Base-by-base conservation (phyloP, 2,113 vertebrate species). In the Osmerus mordax region DNA sequence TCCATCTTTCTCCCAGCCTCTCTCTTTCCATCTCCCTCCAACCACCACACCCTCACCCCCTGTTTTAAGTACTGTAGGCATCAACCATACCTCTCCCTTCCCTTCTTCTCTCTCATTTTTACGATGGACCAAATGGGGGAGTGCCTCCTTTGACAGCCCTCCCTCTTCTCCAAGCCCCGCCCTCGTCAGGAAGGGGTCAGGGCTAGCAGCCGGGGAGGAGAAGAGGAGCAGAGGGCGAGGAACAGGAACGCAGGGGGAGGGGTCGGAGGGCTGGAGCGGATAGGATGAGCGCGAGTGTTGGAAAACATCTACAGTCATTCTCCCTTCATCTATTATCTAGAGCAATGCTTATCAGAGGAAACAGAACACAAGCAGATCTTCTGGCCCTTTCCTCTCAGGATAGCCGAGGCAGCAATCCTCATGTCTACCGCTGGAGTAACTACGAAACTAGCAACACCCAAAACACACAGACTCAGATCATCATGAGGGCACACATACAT, bases 71-170 rank as follows among this genome's bases (percentile, higher is more conserved):
- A 19, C n/a, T 18, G 23, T 25, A 13, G 18, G 12, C 60, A 12
- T 14, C 63, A 29, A 21, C 12, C 60, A 13, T 12, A 21, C 60
- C 5, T 47, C 19, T 62, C 60, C 7, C 18, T n/a, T 28, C 62
- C 18, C 16, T 29, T 18, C 28, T 32, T 29, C 62, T 64, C 59
- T 4, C 59, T 55, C 67, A 18, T 53, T 56, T 78, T 79, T 62
- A 73, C 16, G 3, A 29, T 13, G 41, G 41, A 32, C 66, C 13
- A 58, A 53, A 63, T 28, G 59, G 28, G 28, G 21, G 25, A 60
- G 62, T 71, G 67, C 4, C 7, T n/a, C 15, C 58, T n/a, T 15
- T 60, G n/a, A 66, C 23, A 59, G 11, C 36, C 53, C 74, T 47
- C 18, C 47, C 47, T 36, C 60, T 52, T n/a, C 14, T 55, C 67